Evolutionary conservation across 1,140 invertebrate genomes (phyloP), one percentile per base, ranked within the genome.

Genomic region (Zophobas atratus): DNA sequence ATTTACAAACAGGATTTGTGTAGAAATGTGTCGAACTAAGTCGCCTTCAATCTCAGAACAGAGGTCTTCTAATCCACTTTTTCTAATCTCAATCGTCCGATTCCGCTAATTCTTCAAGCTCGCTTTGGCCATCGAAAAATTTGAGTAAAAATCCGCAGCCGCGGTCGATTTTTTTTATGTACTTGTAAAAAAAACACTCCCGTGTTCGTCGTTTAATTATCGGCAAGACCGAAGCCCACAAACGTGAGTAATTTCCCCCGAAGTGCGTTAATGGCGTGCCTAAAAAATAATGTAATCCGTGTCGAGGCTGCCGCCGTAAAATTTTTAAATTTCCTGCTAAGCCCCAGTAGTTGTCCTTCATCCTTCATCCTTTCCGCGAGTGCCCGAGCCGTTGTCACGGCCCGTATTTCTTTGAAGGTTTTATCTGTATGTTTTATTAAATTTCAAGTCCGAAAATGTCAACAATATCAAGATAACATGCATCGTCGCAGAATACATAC

Each of bases 341-440:
- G 2, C 6, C 6, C 35, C 34, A 38, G n/a, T 1, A 43, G 39
- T 43, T 20, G 60, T 67, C 39, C 38, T 38, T 43, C 60, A 67
- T 43, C 36, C 38, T 63, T 63, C 60, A 67, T 43, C 36, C 38
- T 63, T 63, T 63, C n/a, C 36, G 8, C 57, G 57, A 63, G 39
- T 39, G 60, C 60, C 60, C 8, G 39, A 48, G 60, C 36, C 43
- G 60, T 67, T 67, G 60, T 67, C 60, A 67, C 60, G 43, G 43
- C 41, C 38, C 39, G 36, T 39, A 67, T 39, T 43, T 67, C 60
- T 67, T 67, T 67, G 60, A 67, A 67, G 60, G 60, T 48, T 67
- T 67, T 67, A 48, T 67, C 60, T 39, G 60, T 43, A 67, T 67
- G 60, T 67, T 67, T 67, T 67, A 67, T 67, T 67, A 67, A 67